Conservation (phyloP, 2,888 invertebrate genomes). For the Idaea biselata region DNA sequence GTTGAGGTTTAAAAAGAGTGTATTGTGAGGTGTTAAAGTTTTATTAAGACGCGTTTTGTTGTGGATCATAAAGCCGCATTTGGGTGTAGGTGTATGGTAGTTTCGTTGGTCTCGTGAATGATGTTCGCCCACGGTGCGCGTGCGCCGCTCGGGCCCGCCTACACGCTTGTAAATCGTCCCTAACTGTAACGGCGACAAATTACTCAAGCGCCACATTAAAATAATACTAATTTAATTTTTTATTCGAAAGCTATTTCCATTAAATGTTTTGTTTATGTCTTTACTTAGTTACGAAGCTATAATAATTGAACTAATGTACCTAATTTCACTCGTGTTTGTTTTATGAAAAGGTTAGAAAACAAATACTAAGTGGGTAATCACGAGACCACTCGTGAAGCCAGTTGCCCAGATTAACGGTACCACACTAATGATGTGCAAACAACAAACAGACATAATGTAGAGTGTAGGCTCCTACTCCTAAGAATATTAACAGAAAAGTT, state of each 20-base stretch:
- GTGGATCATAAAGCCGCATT: constrained; percentile 54
- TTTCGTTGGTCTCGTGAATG: constrained; percentile 52
- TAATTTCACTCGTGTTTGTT: neutral
- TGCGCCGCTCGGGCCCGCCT: constrained; percentile 49
- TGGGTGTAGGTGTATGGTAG: constrained; percentile 50
- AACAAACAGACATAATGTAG: constrained; percentile 22
- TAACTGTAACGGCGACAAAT: constrained; percentile 73
- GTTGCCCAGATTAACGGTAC: constrained; percentile 31
- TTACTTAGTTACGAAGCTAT: neutral
- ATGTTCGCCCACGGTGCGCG: constrained; percentile 56
- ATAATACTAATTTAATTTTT: constrained; percentile 52
- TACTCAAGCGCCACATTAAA: constrained; percentile 48
- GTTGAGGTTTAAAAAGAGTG: constrained; percentile 33
- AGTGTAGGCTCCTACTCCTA: constrained; percentile 5
- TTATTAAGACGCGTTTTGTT: constrained; percentile 58
- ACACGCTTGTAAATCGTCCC: constrained; percentile 65
- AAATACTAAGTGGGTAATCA: constrained; percentile 3
- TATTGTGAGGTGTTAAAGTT: constrained; percentile 53
- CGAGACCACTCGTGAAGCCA: constrained; percentile 12
- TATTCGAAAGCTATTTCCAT: constrained; percentile 41
- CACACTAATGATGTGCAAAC: constrained; percentile 38
- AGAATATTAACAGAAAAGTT: neutral
- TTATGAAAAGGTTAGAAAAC: neutral
- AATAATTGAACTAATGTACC: neutral
- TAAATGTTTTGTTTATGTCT: neutral